A percentile compares a stretch with the other conserved stretches of the same genome.
Conservation (phyloP, 2,888 invertebrate species). For the Eupithecia tripunctaria region DNA sequence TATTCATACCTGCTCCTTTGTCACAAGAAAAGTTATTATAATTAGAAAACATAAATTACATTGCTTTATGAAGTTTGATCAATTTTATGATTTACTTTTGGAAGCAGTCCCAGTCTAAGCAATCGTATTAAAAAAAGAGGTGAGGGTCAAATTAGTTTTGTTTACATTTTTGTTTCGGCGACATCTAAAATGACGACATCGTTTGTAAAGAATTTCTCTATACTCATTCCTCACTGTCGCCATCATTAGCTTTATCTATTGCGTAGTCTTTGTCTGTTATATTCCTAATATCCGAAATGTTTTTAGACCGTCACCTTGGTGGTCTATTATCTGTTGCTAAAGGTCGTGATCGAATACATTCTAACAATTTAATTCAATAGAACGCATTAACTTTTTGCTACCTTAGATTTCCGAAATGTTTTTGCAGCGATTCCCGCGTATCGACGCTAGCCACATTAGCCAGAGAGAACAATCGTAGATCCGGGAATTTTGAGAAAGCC, state of each 20-base stretch:
- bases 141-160: too few relatives aligned
- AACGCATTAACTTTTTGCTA: constrained; percentile 53
- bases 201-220: too few relatives aligned
- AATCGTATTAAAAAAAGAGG: too few relatives aligned
- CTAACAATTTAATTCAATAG: background rate
- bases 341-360: background rate
- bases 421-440: constrained; percentile 91
- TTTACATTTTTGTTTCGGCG: too few relatives aligned
- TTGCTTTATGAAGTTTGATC: background rate
- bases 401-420: constrained; percentile 92
- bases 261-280: background rate
- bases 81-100: background rate
- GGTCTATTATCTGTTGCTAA: background rate
- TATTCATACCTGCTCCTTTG: background rate
- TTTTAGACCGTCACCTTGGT: background rate
- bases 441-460: constrained; percentile 98
- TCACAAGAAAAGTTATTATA: background rate
- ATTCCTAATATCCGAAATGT: background rate
- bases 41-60: background rate
- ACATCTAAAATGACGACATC: too few relatives aligned
- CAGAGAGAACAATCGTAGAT: constrained; percentile 93
- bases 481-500: constrained; percentile 95
- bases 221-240: background rate
- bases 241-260: background rate
- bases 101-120: background rate